Percentiles rank a stretch among this genome's conserved stretches.
Evolutionary conservation across 2,797 vertebrate genomes (phyloP).

Genomic region (Florisuga fusca): DNA sequence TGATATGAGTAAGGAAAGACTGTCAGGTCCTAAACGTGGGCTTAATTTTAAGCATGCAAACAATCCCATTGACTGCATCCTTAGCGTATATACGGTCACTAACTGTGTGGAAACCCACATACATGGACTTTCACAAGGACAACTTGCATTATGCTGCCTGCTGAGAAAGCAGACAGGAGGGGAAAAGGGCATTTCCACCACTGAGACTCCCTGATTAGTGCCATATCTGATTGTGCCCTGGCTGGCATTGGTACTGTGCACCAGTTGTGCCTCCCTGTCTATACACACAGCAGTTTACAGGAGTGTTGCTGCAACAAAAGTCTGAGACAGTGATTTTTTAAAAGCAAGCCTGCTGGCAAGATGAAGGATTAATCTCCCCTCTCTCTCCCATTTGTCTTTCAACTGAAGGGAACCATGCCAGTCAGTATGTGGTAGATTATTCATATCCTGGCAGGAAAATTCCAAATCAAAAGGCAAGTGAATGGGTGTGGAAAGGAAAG

Average conservation of each 20-base stretch:
- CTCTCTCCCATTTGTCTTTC: constrained; percentile 6
- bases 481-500: not conserved
- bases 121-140: not conserved
- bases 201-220: not conserved
- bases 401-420: constrained; percentile 28
- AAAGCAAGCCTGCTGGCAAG: not conserved
- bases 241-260: accelerated
- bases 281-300: not conserved
- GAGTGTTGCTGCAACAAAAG: not conserved
- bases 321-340: accelerated
- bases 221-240: not conserved
- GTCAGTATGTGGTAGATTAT: constrained; percentile 18
- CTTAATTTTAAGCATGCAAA: not conserved
- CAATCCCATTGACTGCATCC: not conserved
- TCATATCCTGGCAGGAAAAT: not conserved
- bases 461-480: constrained; percentile 27
- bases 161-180: not conserved
- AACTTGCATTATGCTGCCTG: not conserved
- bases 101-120: not conserved
- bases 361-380: not conserved
- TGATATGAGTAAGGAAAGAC: not conserved
- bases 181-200: not conserved
- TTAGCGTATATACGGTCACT: not conserved
- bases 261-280: not conserved
- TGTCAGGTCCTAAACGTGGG: not conserved